Evolutionary conservation across 1,140 invertebrate species (phyloP).

Genomic region (Cotesia chilonis): DNA sequence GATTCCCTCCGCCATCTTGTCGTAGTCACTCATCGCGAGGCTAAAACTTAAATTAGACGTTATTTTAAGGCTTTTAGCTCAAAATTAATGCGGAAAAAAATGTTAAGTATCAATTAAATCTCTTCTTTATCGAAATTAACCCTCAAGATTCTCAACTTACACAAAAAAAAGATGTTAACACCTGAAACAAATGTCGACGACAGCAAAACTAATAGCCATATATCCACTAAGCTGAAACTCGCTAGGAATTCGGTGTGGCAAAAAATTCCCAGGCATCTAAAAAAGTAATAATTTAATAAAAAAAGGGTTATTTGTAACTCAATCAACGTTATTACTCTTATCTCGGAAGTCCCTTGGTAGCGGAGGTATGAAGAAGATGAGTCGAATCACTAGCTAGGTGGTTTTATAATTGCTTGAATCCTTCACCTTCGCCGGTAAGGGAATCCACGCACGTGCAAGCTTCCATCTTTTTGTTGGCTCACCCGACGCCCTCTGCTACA

Average conservation of each 20-base stretch:
- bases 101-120: too few species aligned
- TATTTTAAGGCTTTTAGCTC: not conserved
- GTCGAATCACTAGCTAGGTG: constrained; percentile 35
- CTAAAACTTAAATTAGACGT: not conserved
- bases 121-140: too few species aligned
- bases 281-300: not conserved
- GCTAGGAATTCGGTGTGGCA: too few species aligned
- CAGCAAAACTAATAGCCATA: too few species aligned
- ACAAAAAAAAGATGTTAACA: too few species aligned
- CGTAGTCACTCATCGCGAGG: not conserved
- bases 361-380: constrained; percentile 28
- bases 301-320: constrained; percentile 19
- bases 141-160: too few species aligned
- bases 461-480: constrained; percentile 16
- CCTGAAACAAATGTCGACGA: too few species aligned
- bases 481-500: constrained; percentile 28
- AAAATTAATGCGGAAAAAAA: not conserved
- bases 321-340: constrained; percentile 27
- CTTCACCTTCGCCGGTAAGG: not conserved
- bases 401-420: constrained; percentile 36
- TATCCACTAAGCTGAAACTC: too few species aligned
- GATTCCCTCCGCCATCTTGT: too few species aligned
- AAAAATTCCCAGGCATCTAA: too few species aligned
- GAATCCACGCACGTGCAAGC: constrained; percentile 31
- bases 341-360: not conserved